Percentiles rank a stretch among this genome's conserved stretches.
phyloP scores from a whole-genome alignment of 2,888 invertebrate species.

The Crocallis elinguaria region DNA sequence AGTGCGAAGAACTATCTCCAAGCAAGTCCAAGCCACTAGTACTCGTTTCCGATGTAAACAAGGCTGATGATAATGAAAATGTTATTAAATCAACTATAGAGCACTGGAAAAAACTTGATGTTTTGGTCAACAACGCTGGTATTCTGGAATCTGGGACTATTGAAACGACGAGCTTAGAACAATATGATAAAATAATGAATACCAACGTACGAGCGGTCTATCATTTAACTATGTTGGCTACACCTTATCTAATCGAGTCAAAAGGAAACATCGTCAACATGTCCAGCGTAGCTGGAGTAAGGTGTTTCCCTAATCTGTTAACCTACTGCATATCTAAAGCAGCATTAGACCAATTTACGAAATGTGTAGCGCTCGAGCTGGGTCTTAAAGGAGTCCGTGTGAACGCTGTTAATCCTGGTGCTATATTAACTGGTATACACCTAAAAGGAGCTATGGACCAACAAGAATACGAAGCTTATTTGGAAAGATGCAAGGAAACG shows the following conservation, averaged over 20 bases:
- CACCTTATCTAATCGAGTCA: slow-evolving; percentile 89
- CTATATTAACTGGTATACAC: slow-evolving; percentile 89
- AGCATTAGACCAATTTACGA: slow-evolving; percentile 95
- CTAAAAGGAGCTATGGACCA: slow-evolving; percentile 87
- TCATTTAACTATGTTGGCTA: slow-evolving; percentile 90
- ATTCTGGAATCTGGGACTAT: slow-evolving; percentile 89
- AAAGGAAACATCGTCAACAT: slow-evolving; percentile 95
- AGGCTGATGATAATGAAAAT: slow-evolving; percentile 85
- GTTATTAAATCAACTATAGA: slow-evolving; percentile 87
- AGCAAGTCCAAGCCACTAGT: slow-evolving; percentile 70
- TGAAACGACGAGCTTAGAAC: slow-evolving; percentile 90
- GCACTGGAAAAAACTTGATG: slow-evolving; percentile 87
- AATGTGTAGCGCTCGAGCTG: slow-evolving; percentile 92
- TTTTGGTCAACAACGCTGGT: slow-evolving; percentile 93
- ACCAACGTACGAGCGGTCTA: slow-evolving; percentile 91
- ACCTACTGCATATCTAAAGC: slow-evolving; percentile 95
- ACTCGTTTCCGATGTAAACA: slow-evolving; percentile 85
- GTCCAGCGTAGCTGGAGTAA: slow-evolving; percentile 93
- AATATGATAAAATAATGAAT: slow-evolving; percentile 93
- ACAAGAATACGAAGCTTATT: slow-evolving; percentile 90
- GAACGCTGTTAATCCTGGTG: slow-evolving; percentile 95
- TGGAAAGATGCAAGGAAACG: slow-evolving; percentile 91
- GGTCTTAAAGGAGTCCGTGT: slow-evolving; percentile 90
- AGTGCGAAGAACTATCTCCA: slow-evolving; percentile 70
- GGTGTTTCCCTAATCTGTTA: slow-evolving; percentile 92